Evolutionary conservation across 2,113 vertebrate species (phyloP).

Genomic region (Pao palembangensis): DNA sequence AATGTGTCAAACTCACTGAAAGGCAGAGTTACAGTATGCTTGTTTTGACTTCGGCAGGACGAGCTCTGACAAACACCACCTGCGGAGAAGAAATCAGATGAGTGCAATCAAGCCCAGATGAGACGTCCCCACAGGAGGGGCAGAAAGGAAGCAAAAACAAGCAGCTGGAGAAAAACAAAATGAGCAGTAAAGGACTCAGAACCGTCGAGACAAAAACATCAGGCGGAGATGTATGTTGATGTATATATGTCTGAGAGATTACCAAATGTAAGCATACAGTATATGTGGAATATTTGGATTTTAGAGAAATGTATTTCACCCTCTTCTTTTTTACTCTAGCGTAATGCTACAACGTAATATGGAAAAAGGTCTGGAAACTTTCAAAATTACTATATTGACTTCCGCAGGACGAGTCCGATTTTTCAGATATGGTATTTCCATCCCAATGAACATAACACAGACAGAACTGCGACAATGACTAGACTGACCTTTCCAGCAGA

Average conservation of each 20-base stretch:
- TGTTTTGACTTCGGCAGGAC: constrained; percentile 44
- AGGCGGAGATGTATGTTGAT: too few species aligned
- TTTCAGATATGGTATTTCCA: too few species aligned
- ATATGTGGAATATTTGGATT: too few species aligned
- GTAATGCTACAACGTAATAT: too few species aligned
- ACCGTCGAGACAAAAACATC: constrained; percentile 2
- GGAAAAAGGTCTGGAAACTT: too few species aligned
- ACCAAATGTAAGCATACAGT: background rate
- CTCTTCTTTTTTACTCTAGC: too few species aligned
- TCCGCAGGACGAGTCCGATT: too few species aligned
- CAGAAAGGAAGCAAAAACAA: constrained; percentile 9
- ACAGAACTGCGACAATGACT: too few species aligned
- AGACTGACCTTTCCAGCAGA: too few species aligned
- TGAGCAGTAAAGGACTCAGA: constrained; percentile 4
- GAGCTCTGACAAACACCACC: constrained; percentile 53
- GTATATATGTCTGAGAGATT: constrained; percentile 27
- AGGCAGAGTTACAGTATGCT: constrained; percentile 36
- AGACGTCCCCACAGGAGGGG: constrained; percentile 55
- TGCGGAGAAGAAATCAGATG: constrained; percentile 54
- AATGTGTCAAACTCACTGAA: constrained; percentile 45
- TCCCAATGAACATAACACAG: too few species aligned
- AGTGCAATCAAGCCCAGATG: constrained; percentile 59
- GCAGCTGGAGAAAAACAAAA: constrained; percentile 15
- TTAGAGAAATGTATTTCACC: too few species aligned
- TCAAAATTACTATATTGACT: too few species aligned